Percentiles rank a stretch among this genome's conserved stretches.
These are phyloP conservation scores for Notocelia uddmanniana DNA, from an alignment of 2,888 invertebrate species.

Conservation along the genomic window DNA sequence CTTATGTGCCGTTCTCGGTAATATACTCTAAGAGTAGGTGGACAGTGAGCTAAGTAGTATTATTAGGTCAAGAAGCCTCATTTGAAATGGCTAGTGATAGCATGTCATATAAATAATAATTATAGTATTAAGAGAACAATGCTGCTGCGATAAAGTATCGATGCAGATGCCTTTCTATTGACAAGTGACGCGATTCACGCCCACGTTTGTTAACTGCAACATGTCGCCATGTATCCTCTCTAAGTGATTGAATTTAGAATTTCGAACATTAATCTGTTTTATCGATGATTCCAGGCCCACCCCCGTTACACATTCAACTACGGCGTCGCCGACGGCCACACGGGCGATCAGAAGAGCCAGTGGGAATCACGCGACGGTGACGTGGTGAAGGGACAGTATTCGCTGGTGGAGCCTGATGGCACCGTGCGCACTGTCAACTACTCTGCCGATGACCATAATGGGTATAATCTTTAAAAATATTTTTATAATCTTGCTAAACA, in stretches of 20 bases:
- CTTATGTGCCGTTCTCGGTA: too few relatives aligned
- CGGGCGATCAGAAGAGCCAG: constrained; percentile 88
- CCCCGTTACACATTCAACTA: constrained; percentile 88
- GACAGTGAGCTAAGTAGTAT: too few relatives aligned
- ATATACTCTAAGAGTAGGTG: too few relatives aligned
- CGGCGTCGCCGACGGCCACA: constrained; percentile 87
- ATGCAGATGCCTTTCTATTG: too few relatives aligned
- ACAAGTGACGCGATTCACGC: too few relatives aligned
- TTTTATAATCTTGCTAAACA: neutral
- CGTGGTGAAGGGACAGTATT: constrained; percentile 88
- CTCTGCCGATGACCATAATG: constrained; percentile 86
- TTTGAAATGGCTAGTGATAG: too few relatives aligned
- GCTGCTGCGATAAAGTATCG: too few relatives aligned
- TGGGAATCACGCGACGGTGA: constrained; percentile 87
- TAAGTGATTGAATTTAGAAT: neutral
- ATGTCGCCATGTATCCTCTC: too few relatives aligned
- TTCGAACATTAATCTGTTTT: neutral
- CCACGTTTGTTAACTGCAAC: too few relatives aligned
- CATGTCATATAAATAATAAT: too few relatives aligned
- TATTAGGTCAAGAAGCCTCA: too few relatives aligned
- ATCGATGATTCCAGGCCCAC: constrained; percentile 75
- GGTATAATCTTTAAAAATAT: constrained; percentile 62
- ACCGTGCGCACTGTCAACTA: constrained; percentile 87
- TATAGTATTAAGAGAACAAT: too few relatives aligned
- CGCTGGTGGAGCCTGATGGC: constrained; percentile 87